These are phyloP conservation scores for Notolabrus celidotus DNA, from an alignment of 2,797 vertebrate species.

Conservation along the genomic window DNA sequence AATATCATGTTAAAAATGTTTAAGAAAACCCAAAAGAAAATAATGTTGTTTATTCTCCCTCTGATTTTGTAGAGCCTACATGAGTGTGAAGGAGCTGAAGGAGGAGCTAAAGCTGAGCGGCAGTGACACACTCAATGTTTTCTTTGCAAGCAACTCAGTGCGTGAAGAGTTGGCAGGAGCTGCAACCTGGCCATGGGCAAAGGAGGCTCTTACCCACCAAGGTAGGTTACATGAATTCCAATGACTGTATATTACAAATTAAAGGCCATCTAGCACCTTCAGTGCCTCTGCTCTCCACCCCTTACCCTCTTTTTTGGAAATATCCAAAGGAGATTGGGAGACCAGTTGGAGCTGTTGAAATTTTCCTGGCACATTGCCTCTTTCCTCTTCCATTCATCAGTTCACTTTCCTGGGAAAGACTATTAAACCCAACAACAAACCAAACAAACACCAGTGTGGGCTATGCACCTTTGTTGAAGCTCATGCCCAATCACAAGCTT, in stretches of 20 bases:
- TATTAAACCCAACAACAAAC: slow-evolving; percentile 53
- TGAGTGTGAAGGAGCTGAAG: slow-evolving; percentile 97
- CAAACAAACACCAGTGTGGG: slow-evolving; percentile 63
- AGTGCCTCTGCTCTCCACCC: slow-evolving; percentile 9
- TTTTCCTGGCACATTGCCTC: slow-evolving; percentile 67
- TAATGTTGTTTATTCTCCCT: slow-evolving; percentile 33
- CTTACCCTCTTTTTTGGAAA: slow-evolving; percentile 28
- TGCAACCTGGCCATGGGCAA: slow-evolving; percentile 99
- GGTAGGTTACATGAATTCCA: slow-evolving; percentile 80
- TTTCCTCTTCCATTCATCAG: slow-evolving; percentile 70
- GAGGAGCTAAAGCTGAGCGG: slow-evolving; percentile 91
- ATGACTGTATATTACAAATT: no score
- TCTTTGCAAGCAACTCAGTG: slow-evolving; percentile 94
- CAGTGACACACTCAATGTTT: slow-evolving; percentile 93
- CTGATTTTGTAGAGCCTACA: slow-evolving; percentile 87
- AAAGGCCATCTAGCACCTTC: background rate
- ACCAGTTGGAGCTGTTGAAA: slow-evolving; percentile 56
- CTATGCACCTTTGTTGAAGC: slow-evolving; percentile 54
- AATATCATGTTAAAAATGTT: no score
- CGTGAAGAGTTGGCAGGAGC: slow-evolving; percentile 94
- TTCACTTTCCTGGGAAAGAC: slow-evolving; percentile 63
- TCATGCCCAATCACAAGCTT: slow-evolving; percentile 56
- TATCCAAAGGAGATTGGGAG: slow-evolving; percentile 57
- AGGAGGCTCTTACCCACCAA: slow-evolving; percentile 93
- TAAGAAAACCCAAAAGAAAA: no score